These are phyloP conservation scores for Eudyptes chrysolophus DNA, from an alignment of 2,113 vertebrate genomes.

Conservation along the genomic window DNA sequence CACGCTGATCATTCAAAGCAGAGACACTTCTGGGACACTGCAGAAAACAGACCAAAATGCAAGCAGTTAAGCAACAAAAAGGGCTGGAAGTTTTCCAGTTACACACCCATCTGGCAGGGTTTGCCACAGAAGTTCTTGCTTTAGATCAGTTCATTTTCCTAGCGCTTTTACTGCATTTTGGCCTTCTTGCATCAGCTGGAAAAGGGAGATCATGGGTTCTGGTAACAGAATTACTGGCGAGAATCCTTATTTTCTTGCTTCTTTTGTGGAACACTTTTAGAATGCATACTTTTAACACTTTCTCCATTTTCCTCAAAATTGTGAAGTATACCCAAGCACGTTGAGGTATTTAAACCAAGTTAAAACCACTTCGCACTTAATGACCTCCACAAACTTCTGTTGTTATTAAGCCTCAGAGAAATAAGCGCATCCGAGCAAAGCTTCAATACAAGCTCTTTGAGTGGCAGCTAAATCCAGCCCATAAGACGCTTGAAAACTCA, in stretches of 20 bases:
- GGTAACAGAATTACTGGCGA: constrained; percentile 35
- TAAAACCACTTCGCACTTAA: not conserved
- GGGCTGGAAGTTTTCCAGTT: constrained; percentile 18
- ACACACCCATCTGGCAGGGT: constrained; percentile 30
- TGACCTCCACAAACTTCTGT: not conserved
- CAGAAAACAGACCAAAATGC: not conserved
- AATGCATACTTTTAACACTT: not conserved
- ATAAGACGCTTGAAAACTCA: not conserved
- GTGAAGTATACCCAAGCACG: not conserved
- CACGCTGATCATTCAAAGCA: not conserved
- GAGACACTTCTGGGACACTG: not conserved
- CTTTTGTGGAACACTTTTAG: not conserved
- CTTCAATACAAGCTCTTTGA: not conserved
- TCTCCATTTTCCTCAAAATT: not conserved
- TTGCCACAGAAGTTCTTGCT: not conserved
- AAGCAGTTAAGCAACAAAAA: constrained; percentile 8
- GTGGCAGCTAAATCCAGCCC: not conserved
- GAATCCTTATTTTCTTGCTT: not conserved
- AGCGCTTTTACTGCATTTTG: not conserved
- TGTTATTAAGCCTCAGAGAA: not conserved
- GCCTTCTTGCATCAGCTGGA: not conserved
- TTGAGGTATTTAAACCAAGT: not conserved
- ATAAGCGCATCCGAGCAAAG: not conserved
- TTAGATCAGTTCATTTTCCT: constrained; percentile 11
- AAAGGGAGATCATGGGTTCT: constrained; percentile 4